Percentiles rank a stretch among this genome's conserved stretches.
Conservation (phyloP, 2,797 vertebrate genomes). For the Bradypus variegatus region DNA sequence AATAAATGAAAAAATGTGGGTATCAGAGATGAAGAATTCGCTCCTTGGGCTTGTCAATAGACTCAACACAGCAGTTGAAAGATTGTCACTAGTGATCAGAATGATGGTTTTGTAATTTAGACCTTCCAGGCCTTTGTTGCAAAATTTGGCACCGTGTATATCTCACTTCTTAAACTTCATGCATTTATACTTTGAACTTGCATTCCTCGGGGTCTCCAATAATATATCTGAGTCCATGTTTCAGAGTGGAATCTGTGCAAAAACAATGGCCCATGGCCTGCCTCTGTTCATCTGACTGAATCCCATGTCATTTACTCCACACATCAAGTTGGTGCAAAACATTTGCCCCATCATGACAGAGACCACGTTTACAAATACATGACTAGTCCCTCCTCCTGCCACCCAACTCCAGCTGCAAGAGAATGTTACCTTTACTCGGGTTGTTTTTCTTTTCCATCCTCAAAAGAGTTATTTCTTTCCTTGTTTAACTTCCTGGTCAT, state of each 20-base stretch:
- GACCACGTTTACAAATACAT: background rate
- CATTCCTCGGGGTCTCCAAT: background rate
- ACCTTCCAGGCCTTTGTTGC: background rate
- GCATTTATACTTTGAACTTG: background rate
- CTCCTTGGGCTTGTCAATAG: background rate
- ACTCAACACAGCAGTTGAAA: background rate
- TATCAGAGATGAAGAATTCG: background rate
- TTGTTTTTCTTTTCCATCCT: background rate
- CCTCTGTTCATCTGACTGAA: background rate
- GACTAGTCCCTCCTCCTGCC: background rate
- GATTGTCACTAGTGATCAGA: background rate
- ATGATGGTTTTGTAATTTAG: background rate
- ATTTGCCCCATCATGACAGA: background rate
- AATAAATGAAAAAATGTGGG: background rate
- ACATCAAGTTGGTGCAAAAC: background rate
- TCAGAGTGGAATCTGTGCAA: background rate
- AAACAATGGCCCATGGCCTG: background rate
- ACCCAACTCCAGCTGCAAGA: background rate
- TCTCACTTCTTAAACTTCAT: background rate
- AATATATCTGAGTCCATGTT: background rate
- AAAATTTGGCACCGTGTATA: background rate
- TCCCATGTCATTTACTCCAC: background rate
- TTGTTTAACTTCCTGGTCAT: no score
- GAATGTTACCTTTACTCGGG: background rate
- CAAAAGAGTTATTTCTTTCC: no score